Percentiles rank a stretch among this genome's conserved stretches.
These are phyloP conservation scores for Pseudococcus jackbeardsleyi DNA, from an alignment of 2,888 invertebrate genomes.

Conservation along the genomic window DNA sequence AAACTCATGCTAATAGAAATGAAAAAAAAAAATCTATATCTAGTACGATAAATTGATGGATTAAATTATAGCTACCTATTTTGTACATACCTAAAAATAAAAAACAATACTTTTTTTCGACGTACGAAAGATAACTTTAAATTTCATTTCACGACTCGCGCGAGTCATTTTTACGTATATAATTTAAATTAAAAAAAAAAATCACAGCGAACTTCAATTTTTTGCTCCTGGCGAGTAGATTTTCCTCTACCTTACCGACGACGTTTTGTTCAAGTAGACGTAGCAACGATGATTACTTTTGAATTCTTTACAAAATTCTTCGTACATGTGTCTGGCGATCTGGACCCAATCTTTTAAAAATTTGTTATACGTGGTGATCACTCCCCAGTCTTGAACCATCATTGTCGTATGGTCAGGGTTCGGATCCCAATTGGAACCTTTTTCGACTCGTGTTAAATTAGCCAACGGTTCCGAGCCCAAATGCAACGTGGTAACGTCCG, in stretches of 20 bases:
- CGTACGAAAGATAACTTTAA: not conserved
- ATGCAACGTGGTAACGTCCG: not conserved
- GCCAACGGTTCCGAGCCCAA: not conserved
- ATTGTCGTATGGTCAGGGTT: conserved; percentile 72
- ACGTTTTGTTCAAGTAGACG: not conserved
- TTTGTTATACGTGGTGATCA: conserved; percentile 75
- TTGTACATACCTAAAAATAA: not conserved
- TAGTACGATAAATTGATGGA: too few species aligned
- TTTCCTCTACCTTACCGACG: conserved; percentile 15
- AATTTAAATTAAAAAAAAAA: not conserved
- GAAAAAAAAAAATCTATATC: too few species aligned
- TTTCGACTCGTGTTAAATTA: conserved; percentile 1
- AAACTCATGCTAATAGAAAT: not conserved
- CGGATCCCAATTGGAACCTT: conserved; percentile 63
- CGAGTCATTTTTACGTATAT: not conserved
- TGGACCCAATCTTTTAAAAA: conserved; percentile 74
- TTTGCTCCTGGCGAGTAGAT: not conserved
- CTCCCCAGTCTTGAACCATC: conserved; percentile 76
- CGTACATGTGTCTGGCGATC: conserved; percentile 65
- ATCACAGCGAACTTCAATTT: not conserved
- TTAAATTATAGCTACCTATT: too few species aligned
- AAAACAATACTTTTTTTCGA: not conserved
- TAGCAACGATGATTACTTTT: conserved; percentile 10
- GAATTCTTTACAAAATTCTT: conserved; percentile 20
- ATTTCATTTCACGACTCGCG: not conserved